Evolutionary conservation across 2,888 invertebrate genomes (phyloP).

Genomic region (Melanargia galathea): DNA sequence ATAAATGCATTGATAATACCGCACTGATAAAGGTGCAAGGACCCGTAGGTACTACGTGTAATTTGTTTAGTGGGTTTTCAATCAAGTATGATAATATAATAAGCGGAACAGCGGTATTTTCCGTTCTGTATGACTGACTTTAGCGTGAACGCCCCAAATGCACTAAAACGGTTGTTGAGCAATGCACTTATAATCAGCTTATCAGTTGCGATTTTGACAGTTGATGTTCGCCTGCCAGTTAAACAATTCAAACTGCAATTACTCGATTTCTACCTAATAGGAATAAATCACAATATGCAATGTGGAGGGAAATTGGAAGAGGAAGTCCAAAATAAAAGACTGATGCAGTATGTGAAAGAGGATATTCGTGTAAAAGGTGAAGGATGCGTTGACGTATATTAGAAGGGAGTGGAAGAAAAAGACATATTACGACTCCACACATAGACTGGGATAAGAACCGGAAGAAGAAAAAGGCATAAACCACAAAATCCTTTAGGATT

Average conservation of each 20-base stretch:
- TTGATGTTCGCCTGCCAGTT: background rate
- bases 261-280: background rate
- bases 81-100: constrained; percentile 37
- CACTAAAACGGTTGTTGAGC: constrained; percentile 6
- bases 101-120: constrained; percentile 34
- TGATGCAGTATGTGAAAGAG: too few species aligned
- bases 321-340: too few species aligned
- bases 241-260: background rate
- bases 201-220: constrained; percentile 3
- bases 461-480: too few species aligned
- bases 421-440: too few species aligned
- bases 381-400: too few species aligned
- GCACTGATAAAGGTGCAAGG: constrained; percentile 24
- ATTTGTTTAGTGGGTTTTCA: constrained; percentile 24
- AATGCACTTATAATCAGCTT: background rate
- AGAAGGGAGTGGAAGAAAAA: too few species aligned
- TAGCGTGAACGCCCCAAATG: constrained; percentile 35
- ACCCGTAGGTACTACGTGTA: constrained; percentile 12
- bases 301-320: too few species aligned
- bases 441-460: too few species aligned
- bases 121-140: constrained; percentile 34
- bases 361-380: too few species aligned
- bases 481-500: background rate
- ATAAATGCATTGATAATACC: constrained; percentile 9
- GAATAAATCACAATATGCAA: too few species aligned